Conservation (phyloP, 1,140 invertebrate species). For the Ganaspis sp. region DNA sequence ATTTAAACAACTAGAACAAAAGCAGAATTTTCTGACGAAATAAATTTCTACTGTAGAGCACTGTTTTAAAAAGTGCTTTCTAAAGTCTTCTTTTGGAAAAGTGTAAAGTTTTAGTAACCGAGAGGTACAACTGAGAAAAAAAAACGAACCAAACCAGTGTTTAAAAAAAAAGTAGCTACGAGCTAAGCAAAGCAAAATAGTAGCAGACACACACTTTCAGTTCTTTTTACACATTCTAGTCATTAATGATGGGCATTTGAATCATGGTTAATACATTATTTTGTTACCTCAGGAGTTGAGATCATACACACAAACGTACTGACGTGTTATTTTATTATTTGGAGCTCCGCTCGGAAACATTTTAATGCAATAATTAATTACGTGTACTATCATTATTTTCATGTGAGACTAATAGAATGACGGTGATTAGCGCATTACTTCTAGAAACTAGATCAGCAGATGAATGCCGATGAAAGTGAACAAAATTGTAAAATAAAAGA, state of each 20-base stretch:
- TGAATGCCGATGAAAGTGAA: conserved; percentile 51
- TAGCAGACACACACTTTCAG: conserved; percentile 58
- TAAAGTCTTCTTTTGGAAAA: conserved; percentile 37
- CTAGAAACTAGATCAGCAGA: conserved; percentile 49
- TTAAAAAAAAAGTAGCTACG: conserved; percentile 52
- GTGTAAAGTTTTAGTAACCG: background rate
- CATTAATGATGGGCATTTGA: conserved; percentile 39
- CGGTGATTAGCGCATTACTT: conserved; percentile 47
- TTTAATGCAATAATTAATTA: conserved; percentile 31
- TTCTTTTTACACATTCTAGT: conserved; percentile 43
- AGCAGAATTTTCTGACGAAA: too few species aligned
- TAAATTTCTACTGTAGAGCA: too few species aligned
- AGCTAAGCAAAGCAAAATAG: conserved; percentile 65
- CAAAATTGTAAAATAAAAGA: conserved; percentile 36
- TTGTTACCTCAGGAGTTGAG: conserved; percentile 75
- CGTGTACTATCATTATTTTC: conserved; percentile 4
- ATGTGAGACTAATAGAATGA: conserved; percentile 40
- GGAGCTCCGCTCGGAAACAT: conserved; percentile 45
- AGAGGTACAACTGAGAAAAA: conserved; percentile 31
- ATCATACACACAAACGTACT: conserved; percentile 69
- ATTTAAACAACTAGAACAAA: too few species aligned
- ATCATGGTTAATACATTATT: conserved; percentile 54
- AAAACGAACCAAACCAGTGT: conserved; percentile 42
- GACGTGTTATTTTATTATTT: conserved; percentile 58
- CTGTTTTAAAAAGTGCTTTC: background rate